These are phyloP conservation scores for Chymomyza amoena DNA, from an alignment of 2,888 invertebrate species.

Conservation along the genomic window DNA sequence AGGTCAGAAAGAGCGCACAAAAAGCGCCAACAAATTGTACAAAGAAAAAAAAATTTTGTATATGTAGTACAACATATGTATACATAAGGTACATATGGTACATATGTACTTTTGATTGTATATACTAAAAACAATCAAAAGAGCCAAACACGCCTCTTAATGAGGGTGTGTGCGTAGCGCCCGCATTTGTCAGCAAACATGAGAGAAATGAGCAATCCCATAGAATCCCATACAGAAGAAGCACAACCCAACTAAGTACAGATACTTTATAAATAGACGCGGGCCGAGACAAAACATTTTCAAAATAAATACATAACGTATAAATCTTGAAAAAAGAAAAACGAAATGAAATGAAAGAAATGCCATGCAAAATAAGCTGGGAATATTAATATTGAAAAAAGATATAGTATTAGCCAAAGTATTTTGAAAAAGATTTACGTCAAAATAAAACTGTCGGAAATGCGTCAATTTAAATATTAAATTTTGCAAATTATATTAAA, in stretches of 20 bases:
- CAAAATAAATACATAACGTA: constrained; percentile 1
- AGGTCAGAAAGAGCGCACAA: constrained; percentile 50
- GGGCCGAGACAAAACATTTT: neutral
- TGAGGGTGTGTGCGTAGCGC: constrained; percentile 25
- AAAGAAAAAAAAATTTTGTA: neutral
- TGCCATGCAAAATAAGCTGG: neutral
- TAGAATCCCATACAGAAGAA: constrained; percentile 17
- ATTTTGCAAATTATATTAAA: constrained; percentile 5
- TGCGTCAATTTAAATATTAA: constrained; percentile 33
- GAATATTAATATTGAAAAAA: constrained; percentile 12
- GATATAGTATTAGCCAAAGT: neutral
- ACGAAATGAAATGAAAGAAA: neutral
- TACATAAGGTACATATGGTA: too few relatives aligned
- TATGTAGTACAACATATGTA: neutral
- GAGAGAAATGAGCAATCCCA: constrained; percentile 14
- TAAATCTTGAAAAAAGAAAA: constrained; percentile 18
- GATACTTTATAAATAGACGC: neutral
- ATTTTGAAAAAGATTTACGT: constrained; percentile 29
- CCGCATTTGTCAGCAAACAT: constrained; percentile 25
- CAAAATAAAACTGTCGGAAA: constrained; percentile 52
- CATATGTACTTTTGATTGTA: neutral
- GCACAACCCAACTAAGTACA: constrained; percentile 2
- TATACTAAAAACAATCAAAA: neutral
- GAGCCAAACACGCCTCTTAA: neutral
- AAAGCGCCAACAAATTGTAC: neutral